Evolutionary conservation across 2,797 vertebrate species (phyloP), one percentile per base, ranked within the genome.

Genomic region (Trematomus bernacchii): DNA sequence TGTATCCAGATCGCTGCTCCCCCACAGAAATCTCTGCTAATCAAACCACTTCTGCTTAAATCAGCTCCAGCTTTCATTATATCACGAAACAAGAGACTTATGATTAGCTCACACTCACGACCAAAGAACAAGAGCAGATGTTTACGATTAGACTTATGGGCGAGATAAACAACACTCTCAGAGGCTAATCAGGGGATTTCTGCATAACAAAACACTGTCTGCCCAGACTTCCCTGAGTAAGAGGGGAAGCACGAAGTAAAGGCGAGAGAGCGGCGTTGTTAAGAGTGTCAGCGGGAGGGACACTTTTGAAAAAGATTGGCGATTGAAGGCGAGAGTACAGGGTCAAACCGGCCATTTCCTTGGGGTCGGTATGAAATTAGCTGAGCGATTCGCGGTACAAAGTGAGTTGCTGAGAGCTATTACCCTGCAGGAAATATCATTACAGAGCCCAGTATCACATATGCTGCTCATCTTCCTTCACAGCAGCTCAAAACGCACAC

Each of bases 311-410:
- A 66, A 53, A 51, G 68, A 85, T 66, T 6, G n/a, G 54, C 9
- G 40, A 73, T 14, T 76, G 66, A 80, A 81, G 67, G 51, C 16
- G 1, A 58, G 62, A 69, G 33, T 8, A 6, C 2, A 8, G 15
- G 66, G 85, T 85, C 77, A 78, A 68, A 59, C 11, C 23, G 50
- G 79, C 72, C 60, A 62, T 76, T 67, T 87, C 81, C 79, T 82
- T 15, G 3, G 70, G 79, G 82, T 79, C n/a, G 40, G 40, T 47
- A 58, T 71, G 79, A 87, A 90, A 91, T 87, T 80, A 91, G 77
- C 63, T 19, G 68, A 88, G 77, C 21, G 51, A 74, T 79, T 66
- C 19, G 16, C 23, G 42, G 74, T 86, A 82, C 65, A 59, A 89
- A 85, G 69, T 18, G 52, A 81, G 67, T 6, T 42, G 44, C 66